Conservation (phyloP, 2,113 vertebrate species). For the Scortum barcoo region DNA sequence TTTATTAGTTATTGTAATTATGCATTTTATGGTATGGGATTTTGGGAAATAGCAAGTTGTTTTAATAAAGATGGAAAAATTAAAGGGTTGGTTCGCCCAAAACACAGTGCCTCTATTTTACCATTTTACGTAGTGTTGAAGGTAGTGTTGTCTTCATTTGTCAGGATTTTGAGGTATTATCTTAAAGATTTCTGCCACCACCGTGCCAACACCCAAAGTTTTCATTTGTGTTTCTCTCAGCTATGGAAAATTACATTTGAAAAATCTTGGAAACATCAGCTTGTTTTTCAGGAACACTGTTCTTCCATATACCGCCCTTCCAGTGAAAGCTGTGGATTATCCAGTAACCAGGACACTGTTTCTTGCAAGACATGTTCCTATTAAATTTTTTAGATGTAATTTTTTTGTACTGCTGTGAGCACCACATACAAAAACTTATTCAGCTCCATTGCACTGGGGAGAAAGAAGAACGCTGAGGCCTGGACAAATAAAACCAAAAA, state of each 20-base stretch:
- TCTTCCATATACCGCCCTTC: not conserved
- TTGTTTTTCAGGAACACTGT: not conserved
- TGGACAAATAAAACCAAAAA: not conserved
- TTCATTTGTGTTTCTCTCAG: not conserved
- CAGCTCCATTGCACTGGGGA: not conserved
- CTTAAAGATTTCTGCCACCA: not conserved
- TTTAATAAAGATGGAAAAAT: constrained; percentile 26
- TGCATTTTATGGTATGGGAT: constrained; percentile 45
- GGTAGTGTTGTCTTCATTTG: not conserved
- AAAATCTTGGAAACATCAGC: not conserved
- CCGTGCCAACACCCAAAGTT: not conserved
- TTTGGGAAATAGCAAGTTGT: constrained; percentile 28
- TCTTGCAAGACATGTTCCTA: not conserved
- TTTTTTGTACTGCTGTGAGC: not conserved
- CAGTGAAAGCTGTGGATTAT: constrained; percentile 17
- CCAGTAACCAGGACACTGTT: not conserved
- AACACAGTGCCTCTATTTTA: not conserved
- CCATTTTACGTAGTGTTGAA: not conserved
- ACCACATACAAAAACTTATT: not conserved
- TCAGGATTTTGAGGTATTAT: not conserved
- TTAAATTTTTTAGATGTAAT: not conserved
- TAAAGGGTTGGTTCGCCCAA: constrained; percentile 13
- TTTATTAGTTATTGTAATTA: constrained; percentile 60
- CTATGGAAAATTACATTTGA: not conserved
- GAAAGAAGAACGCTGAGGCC: not conserved